Conservation (phyloP, 2,888 invertebrate species). For the Euzetes globulus region DNA sequence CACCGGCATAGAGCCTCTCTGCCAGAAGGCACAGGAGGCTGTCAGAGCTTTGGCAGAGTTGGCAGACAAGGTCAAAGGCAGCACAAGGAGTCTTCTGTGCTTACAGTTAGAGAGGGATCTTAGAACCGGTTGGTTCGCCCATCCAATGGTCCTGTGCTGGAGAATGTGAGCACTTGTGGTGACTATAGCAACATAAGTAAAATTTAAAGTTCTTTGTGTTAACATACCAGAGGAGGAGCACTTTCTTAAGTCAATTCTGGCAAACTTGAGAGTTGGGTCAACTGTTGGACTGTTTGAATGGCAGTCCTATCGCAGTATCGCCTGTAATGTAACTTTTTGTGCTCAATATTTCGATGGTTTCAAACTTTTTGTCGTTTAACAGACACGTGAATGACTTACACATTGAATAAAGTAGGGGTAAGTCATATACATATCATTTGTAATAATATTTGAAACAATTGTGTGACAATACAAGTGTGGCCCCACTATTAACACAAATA, state of each 20-base stretch:
- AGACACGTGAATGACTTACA: slow-evolving; percentile 24
- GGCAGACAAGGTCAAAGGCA: slow-evolving; percentile 28
- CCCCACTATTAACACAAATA: background rate
- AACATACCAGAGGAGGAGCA: slow-evolving; percentile 7
- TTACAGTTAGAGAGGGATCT: slow-evolving; percentile 7
- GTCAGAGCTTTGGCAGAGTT: slow-evolving; percentile 7
- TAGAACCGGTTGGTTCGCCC: slow-evolving; percentile 27
- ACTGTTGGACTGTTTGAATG: background rate
- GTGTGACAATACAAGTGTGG: background rate
- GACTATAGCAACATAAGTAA: slow-evolving; percentile 19
- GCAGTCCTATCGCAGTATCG: background rate
- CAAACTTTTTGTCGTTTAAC: background rate
- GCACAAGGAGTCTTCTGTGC: background rate
- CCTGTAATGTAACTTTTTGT: background rate
- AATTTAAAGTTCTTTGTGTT: slow-evolving; percentile 26
- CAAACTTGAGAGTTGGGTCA: slow-evolving; percentile 24
- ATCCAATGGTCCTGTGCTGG: background rate
- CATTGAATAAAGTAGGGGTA: slow-evolving; percentile 15
- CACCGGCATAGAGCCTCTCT: background rate
- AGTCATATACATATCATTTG: background rate
- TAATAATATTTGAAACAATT: background rate
- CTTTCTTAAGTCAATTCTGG: slow-evolving; percentile 16
- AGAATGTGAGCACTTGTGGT: slow-evolving; percentile 17
- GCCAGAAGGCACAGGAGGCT: background rate
- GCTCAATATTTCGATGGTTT: background rate